Evolutionary conservation across 2,113 vertebrate species (phyloP), one percentile per base, ranked within the genome.

Genomic region (Bubo blakistoni): DNA sequence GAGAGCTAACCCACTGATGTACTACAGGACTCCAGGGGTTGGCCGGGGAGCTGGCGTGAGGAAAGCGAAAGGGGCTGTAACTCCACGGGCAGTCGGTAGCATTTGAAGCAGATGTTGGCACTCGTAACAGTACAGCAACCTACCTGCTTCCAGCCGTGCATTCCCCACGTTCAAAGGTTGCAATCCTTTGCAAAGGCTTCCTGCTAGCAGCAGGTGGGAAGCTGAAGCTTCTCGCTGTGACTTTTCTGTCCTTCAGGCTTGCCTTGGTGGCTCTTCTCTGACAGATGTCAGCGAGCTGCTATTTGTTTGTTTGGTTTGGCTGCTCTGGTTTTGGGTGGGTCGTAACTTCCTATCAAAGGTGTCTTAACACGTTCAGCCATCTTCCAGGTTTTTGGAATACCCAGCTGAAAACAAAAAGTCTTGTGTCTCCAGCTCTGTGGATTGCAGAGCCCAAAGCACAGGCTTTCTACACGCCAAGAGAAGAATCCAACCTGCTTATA

Each of bases 351-450:
- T 70, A 47, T 26, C 97, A 77, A 96, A 96, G 94, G 86, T 96
- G 97, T 96, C 92, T 38, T 44, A 30, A 97, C 97, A 97, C 1
- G 96, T 49, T 97, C 91, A 94, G 94, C 92, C 95, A 85, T 96
- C 92, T 97, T 96, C 95, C 94, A 96, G 88, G 58, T 4, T 86
- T 94, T 70, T 95, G 96, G 97, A 97, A 97, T 92, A 44, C 79
- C 73, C 49, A 73, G 91, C 58, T 85, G 94, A 86, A 86, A 90
- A 97, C 97, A 97, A 96, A 95, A 94, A 96, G 89, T n/a, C 55
- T 67, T 81, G 89, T 97, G 95, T 92, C 81, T 95, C 16, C 95
- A 93, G 85, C 84, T 93, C 85, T 65, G 88, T 25, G 90, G 52
- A 30, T 76, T 73, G 81, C 92, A 84, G 94, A 95, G 88, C 94